Evolutionary conservation across 2,113 vertebrate genomes (phyloP).

Genomic region (Mus musculus): GRCm39 chr11:95190501-95191000

Average conservation of each 20-base stretch:
- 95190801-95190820: slow-evolving; percentile 98
- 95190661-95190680: slow-evolving; percentile 26
- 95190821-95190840: slow-evolving; percentile 99
- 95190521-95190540: neutral
- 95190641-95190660: neutral
- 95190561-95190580: neutral
- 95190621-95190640: slow-evolving; percentile 33
- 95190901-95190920: slow-evolving; percentile 95
- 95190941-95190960: slow-evolving; percentile 97
- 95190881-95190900: slow-evolving; percentile 96
- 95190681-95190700: slow-evolving; percentile 2
- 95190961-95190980: slow-evolving; percentile 99
- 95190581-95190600: slow-evolving; percentile 29
- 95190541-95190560: neutral
- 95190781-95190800: neutral
- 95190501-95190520: neutral
- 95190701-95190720: neutral
- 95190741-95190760: neutral
- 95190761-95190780: neutral
- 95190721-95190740: neutral
- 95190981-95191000: slow-evolving; percentile 99
- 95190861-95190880: slow-evolving; percentile 98
- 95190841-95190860: slow-evolving; percentile 99
- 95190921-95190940: slow-evolving; percentile 97
- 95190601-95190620: neutral